Conservation (phyloP, 2,797 vertebrate genomes). For the Sebastes flavidus region DNA sequence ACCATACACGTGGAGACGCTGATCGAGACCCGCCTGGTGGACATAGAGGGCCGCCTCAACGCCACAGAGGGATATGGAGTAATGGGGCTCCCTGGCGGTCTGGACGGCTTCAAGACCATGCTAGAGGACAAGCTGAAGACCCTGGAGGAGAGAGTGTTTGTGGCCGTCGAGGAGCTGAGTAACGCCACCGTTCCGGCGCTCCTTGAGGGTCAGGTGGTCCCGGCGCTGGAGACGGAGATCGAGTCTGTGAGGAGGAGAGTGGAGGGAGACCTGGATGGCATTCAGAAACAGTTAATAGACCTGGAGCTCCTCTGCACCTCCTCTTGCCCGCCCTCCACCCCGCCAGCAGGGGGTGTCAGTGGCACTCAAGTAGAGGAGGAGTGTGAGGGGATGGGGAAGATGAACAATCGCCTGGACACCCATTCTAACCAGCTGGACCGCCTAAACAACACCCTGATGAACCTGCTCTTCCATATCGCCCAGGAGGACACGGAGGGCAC, state of each 20-base stretch:
- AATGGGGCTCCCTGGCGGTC: conserved; percentile 68
- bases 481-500: conserved; percentile 81
- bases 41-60: conserved; percentile 88
- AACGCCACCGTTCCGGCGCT: conserved; percentile 80
- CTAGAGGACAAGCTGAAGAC: conserved; percentile 92
- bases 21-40: conserved; percentile 86
- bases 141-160: conserved; percentile 90
- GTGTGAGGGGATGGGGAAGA: conserved; percentile 77
- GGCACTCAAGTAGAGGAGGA: conserved; percentile 59
- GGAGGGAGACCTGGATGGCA: conserved; percentile 83
- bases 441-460: conserved; percentile 89
- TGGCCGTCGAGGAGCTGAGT: conserved; percentile 87
- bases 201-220: conserved; percentile 87
- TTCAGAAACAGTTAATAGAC: conserved; percentile 87
- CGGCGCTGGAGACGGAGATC: conserved; percentile 88
- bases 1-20: conserved; percentile 82
- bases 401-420: conserved; percentile 84
- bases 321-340: conserved; percentile 81
- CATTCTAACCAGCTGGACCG: conserved; percentile 83
- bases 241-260: conserved; percentile 82
- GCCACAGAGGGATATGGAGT: conserved; percentile 78
- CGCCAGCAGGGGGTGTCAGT: conserved; percentile 76
- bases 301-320: conserved; percentile 92
- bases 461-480: conserved; percentile 85
- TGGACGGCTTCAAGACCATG: conserved; percentile 86